Evolutionary conservation across 1,140 invertebrate species (phyloP).

Genomic region (Chironomus tepperi): DNA sequence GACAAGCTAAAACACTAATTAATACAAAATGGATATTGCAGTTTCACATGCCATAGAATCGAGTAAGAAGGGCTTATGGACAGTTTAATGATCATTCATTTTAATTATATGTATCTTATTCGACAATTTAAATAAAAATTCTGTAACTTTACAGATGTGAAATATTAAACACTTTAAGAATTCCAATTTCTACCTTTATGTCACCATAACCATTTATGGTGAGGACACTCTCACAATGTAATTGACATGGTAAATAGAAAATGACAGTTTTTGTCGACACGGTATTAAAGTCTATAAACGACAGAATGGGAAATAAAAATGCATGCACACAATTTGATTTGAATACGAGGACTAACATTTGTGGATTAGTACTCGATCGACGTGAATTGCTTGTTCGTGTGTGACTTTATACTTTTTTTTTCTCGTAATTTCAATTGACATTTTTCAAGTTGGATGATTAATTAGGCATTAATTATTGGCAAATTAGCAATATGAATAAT

Average conservation of each 20-base stretch:
- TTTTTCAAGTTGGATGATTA: background rate
- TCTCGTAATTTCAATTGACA: background rate
- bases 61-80: background rate
- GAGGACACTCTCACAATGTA: background rate
- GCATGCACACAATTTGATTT: conserved; percentile 13
- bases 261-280: background rate
- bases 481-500: no score
- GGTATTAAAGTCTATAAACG: no score
- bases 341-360: background rate
- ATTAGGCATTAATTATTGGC: background rate
- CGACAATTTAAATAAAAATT: no score
- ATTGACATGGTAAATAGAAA: conserved; percentile 6
- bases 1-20: conserved; percentile 5
- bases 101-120: no score
- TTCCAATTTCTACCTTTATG: background rate
- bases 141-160: background rate
- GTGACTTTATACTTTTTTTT: no score
- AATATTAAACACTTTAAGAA: background rate
- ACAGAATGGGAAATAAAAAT: background rate
- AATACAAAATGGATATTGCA: conserved; percentile 7
- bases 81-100: no score
- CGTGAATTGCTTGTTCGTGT: background rate
- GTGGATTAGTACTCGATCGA: background rate
- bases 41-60: background rate
- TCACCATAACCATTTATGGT: background rate